phyloP scores from a whole-genome alignment of 2,888 invertebrate genomes.

The Harpagoxenus sublaevis region DNA sequence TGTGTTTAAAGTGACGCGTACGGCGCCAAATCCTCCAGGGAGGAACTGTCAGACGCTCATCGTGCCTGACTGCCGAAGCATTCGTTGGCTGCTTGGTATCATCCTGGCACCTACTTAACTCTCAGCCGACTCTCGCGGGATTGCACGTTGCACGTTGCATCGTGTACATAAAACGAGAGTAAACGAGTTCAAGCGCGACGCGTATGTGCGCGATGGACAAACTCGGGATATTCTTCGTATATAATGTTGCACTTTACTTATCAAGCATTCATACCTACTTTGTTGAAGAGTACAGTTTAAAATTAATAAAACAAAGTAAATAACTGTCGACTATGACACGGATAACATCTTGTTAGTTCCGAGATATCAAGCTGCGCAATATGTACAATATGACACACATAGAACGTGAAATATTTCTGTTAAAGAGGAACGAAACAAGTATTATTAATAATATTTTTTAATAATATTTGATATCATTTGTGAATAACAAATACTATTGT shows the following conservation, averaged over 20 bases:
- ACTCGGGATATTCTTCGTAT: not conserved
- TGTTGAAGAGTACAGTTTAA: constrained; percentile 9
- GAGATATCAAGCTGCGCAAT: not conserved
- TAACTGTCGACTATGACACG: not conserved
- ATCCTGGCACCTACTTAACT: constrained; percentile 42
- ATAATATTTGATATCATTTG: not conserved
- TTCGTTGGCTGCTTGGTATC: constrained; percentile 25
- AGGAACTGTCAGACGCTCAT: constrained; percentile 14
- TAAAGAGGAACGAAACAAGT: not conserved
- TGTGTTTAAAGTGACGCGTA: constrained; percentile 47
- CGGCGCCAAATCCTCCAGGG: constrained; percentile 31
- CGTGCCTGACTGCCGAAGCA: constrained; percentile 41
- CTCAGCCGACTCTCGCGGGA: not conserved
- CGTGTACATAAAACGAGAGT: constrained; percentile 31
- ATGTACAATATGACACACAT: not conserved
- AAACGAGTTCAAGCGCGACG: constrained; percentile 29
- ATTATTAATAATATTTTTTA: not conserved
- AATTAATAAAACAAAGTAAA: constrained; percentile 31
- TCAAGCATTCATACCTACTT: constrained; percentile 8
- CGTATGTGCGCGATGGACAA: not conserved
- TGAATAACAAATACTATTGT: not conserved
- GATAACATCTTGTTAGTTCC: constrained; percentile 5
- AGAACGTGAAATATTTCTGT: not conserved
- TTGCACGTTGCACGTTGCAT: constrained; percentile 23
- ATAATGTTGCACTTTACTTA: constrained; percentile 30